Evolutionary conservation across 2,113 vertebrate genomes (phyloP).

Genomic region (Benitochromis conjunctus): DNA sequence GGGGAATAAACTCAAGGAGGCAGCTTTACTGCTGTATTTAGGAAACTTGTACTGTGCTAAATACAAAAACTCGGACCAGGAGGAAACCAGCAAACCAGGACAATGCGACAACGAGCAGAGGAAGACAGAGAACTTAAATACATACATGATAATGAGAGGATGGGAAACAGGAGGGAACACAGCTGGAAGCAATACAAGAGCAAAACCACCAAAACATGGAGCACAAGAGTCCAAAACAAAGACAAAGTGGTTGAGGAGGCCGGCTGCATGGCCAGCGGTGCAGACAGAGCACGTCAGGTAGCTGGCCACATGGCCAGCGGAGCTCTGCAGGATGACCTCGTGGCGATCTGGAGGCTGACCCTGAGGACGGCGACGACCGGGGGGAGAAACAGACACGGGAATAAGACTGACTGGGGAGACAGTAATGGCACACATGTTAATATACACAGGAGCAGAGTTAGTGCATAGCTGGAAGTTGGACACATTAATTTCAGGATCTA

Average conservation of each 20-base stretch:
- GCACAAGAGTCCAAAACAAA: background rate
- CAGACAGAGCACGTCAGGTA: no score
- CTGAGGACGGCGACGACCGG: no score
- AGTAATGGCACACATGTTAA: background rate
- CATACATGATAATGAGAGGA: background rate
- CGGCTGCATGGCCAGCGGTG: background rate
- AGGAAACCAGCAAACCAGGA: background rate
- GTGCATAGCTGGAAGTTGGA: background rate
- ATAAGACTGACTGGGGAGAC: background rate
- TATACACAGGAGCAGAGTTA: background rate
- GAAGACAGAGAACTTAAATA: background rate
- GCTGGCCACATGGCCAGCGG: no score
- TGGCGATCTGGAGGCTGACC: background rate
- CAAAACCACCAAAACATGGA: background rate
- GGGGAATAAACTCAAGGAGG: background rate
- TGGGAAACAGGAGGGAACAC: background rate
- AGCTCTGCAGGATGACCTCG: background rate
- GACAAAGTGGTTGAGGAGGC: background rate
- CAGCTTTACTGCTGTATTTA: background rate
- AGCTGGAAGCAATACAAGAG: background rate
- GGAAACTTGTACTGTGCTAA: no score
- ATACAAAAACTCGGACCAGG: fast-evolving
- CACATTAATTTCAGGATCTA: background rate
- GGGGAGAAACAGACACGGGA: background rate
- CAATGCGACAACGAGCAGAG: background rate